These are phyloP conservation scores for Gallinago paraguaiae DNA, from an alignment of 2,113 vertebrate species.

Conservation along the genomic window DNA sequence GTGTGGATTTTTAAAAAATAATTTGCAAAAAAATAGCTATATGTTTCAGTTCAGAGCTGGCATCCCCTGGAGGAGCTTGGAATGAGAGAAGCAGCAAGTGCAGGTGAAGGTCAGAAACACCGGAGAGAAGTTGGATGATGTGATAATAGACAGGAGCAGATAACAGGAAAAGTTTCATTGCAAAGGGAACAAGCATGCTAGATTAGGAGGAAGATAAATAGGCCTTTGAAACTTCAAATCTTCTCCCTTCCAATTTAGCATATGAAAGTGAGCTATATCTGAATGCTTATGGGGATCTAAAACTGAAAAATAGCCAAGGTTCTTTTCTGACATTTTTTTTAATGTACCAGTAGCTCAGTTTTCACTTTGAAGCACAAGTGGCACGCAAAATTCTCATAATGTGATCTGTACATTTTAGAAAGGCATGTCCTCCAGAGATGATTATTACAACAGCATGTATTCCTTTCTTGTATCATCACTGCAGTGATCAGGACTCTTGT, in stretches of 20 bases:
- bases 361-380: slow-evolving; percentile 21
- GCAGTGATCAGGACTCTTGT: neutral
- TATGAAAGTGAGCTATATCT: slow-evolving; percentile 46
- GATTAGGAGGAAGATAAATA: slow-evolving; percentile 49
- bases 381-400: neutral
- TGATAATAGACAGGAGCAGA: slow-evolving; percentile 36
- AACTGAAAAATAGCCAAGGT: slow-evolving; percentile 21
- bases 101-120: slow-evolving; percentile 24
- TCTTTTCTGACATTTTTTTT: neutral
- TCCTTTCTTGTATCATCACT: neutral
- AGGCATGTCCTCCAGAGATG: neutral
- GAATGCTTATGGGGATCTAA: slow-evolving; percentile 26
- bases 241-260: slow-evolving; percentile 41
- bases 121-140: neutral
- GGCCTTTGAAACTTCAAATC: slow-evolving; percentile 43
- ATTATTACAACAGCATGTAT: neutral
- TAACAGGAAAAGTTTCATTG: slow-evolving; percentile 17
- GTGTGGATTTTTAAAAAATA: neutral
- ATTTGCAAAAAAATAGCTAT: neutral
- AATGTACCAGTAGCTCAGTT: neutral
- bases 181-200: neutral
- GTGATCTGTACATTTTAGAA: neutral
- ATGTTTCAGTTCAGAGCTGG: neutral
- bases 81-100: slow-evolving; percentile 3
- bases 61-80: neutral